Conservation (phyloP, 2,113 vertebrate genomes). For the Turnix velox region DNA sequence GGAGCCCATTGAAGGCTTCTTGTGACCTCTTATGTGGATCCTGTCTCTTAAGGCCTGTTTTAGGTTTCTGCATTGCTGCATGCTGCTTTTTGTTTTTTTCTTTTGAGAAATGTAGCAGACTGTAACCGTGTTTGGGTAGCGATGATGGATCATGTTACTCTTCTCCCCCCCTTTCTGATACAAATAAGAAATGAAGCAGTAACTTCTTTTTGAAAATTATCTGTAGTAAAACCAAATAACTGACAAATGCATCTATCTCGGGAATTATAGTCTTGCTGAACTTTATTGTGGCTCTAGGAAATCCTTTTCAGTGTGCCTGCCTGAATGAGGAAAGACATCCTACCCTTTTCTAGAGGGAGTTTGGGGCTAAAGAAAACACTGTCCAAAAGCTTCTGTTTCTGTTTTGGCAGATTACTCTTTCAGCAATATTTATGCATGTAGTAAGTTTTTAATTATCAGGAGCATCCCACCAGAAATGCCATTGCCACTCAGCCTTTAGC, state of each 20-base stretch:
- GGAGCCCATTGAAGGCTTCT: background rate
- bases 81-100: background rate
- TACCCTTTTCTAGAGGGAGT: background rate
- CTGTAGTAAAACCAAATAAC: background rate
- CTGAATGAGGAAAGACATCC: background rate
- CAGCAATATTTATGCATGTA: background rate
- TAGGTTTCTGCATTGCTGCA: background rate
- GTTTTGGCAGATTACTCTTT: background rate
- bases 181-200: background rate
- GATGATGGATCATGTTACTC: background rate
- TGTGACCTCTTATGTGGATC: background rate
- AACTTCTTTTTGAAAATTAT: background rate
- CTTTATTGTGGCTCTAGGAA: background rate
- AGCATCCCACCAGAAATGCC: background rate
- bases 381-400: background rate
- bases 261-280: background rate
- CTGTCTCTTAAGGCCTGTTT: background rate
- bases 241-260: background rate
- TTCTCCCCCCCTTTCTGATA: background rate
- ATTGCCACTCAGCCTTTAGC: background rate
- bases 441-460: background rate
- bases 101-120: background rate
- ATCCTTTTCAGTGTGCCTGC: background rate
- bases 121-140: background rate
- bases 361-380: background rate